Evolutionary conservation across 2,113 vertebrate genomes (phyloP), one percentile per base, ranked within the genome.

Genomic region (Silurus asotus): DNA sequence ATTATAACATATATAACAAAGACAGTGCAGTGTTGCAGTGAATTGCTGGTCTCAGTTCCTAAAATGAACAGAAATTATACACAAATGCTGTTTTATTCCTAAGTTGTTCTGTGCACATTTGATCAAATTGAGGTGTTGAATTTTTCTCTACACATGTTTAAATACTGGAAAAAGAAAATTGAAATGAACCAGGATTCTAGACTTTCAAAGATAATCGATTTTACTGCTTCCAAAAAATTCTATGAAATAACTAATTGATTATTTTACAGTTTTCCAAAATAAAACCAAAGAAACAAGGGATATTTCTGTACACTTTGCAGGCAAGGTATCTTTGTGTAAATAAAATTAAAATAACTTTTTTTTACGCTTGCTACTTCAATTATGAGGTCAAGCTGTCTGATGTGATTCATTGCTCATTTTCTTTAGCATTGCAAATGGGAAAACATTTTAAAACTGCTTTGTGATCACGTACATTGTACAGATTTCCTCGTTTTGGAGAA

Each of bases 31-130:
- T 95, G 96, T 95, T 96, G 94, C 95, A 95, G 95, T 93, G 94
- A 79, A 92, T 93, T 94, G 94, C 94, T 95, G 95, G 96, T 96
- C 94, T 95, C 96, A 95, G 96, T 96, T 96, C 95, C 96, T 96
- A 94, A 95, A 92, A 75, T 94, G 93, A 97, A 94, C 96, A 96
- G 95, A 96, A 96, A 96, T 92, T 90, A 94, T 95, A 92, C 89
- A 2, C 15, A 28, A 6, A 58, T 58, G 56, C 92, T 93, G 75
- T 79, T 69, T 83, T 55, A 9, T 20, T 6, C 37, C 37, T 8
- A 49, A 93, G 92, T 90, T 92, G 93, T 94, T 94, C 95, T 94
- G 94, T 96, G 94, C 94, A 95, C 92, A 90, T 92, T 58, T 83
- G 61, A 45, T 28, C 55, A 87, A 53, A 64, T 37, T 59, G 64